phyloP scores from a whole-genome alignment of 92 coral and sea anemone species.

The Metridium senile region DNA sequence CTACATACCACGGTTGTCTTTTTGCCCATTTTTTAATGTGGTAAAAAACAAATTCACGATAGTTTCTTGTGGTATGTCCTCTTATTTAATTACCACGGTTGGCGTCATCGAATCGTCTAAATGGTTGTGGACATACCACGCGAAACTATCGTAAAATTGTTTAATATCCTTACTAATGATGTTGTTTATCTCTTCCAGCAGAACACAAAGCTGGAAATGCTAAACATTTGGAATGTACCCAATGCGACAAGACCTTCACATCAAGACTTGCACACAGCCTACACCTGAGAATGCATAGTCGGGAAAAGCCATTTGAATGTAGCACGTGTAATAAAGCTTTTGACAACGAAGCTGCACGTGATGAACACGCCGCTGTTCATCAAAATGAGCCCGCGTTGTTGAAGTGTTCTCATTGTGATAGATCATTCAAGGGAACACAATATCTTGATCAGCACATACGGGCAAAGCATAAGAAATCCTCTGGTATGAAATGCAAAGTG shows the following conservation, averaged over 20 bases:
- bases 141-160: not conserved
- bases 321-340: conserved; percentile 26
- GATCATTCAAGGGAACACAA: not conserved
- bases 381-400: not conserved
- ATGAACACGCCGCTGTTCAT: conserved; percentile 21
- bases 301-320: conserved; percentile 24
- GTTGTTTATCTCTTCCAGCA: not conserved
- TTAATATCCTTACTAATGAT: not conserved
- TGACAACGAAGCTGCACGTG: conserved; percentile 9
- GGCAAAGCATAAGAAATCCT: not conserved
- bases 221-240: not conserved
- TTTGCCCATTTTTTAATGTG: no score
- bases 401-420: conserved; percentile 10
- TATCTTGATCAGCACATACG: not conserved
- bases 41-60: no score
- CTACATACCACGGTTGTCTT: no score
- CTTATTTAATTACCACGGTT: no score
- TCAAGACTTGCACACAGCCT: conserved; percentile 23
- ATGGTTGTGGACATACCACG: no score
- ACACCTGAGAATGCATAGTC: conserved; percentile 34
- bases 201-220: not conserved
- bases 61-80: no score
- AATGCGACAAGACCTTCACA: conserved; percentile 15
- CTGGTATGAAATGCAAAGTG: conserved; percentile 15
- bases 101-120: no score